phyloP scores from a whole-genome alignment of 2,888 invertebrate species.

The Nomada fabriciana region DNA sequence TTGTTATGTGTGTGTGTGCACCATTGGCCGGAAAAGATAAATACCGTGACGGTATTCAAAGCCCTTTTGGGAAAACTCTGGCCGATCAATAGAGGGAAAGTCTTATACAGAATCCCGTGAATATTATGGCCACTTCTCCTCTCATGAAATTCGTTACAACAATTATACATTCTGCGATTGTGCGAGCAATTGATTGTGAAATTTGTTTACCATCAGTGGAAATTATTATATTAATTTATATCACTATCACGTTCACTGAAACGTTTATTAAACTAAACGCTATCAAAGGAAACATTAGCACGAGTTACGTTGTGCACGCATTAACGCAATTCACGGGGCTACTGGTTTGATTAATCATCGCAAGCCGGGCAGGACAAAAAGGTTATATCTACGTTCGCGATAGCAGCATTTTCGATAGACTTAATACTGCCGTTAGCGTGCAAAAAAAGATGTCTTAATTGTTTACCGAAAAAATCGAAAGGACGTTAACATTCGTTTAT shows the following conservation, averaged over 20 bases:
- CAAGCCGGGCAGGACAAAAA: no score
- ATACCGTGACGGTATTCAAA: slow-evolving; percentile 40
- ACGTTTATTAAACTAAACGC: no score
- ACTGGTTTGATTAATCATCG: no score
- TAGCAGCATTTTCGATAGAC: background rate
- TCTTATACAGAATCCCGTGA: background rate
- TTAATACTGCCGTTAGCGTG: background rate
- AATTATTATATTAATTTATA: background rate
- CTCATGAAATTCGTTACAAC: background rate
- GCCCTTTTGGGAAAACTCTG: slow-evolving; percentile 21
- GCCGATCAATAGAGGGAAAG: slow-evolving; percentile 1
- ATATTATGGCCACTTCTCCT: background rate
- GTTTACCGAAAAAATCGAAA: slow-evolving; percentile 31
- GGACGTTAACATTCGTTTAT: slow-evolving; percentile 35
- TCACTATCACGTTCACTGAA: background rate
- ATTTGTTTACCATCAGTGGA: background rate
- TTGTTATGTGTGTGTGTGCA: slow-evolving; percentile 42
- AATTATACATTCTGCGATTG: background rate
- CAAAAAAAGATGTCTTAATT: slow-evolving; percentile 51
- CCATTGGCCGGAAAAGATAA: slow-evolving; percentile 49
- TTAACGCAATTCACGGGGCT: no score
- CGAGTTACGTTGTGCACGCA: no score
- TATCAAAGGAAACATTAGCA: no score
- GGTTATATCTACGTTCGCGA: background rate
- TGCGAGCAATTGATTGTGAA: background rate